Conservation (phyloP, 2,113 vertebrate species). For the Capreolus pygargus region DNA sequence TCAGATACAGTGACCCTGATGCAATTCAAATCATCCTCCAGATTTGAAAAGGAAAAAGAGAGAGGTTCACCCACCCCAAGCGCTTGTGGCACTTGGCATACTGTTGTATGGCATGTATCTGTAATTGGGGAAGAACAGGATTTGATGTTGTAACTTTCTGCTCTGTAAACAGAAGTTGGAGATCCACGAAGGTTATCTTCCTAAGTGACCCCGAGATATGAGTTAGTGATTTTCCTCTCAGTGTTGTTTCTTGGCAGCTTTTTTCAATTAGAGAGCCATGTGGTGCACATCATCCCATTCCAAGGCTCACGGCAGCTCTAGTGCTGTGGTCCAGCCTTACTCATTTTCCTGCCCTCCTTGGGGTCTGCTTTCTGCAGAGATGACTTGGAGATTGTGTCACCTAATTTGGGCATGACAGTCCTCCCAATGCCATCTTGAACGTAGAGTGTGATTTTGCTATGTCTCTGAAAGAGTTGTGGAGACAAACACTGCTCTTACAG, state of each 20-base stretch:
- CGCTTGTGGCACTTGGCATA: constrained; percentile 51
- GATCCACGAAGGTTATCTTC: constrained; percentile 71
- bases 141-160: constrained; percentile 64
- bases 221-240: constrained; percentile 44
- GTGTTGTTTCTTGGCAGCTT: constrained; percentile 71
- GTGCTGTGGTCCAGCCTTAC: constrained; percentile 50
- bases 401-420: constrained; percentile 69
- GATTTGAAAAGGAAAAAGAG: constrained; percentile 56
- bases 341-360: constrained; percentile 69
- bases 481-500: constrained; percentile 64
- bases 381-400: constrained; percentile 66
- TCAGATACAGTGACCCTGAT: constrained; percentile 68
- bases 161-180: constrained; percentile 54
- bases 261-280: constrained; percentile 75
- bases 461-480: constrained; percentile 36
- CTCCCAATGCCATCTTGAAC: constrained; percentile 65
- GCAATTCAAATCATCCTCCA: constrained; percentile 67
- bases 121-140: constrained; percentile 61
- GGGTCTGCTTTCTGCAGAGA: constrained; percentile 42
- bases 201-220: constrained; percentile 66
- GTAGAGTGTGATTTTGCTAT: constrained; percentile 64
- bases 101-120: constrained; percentile 73
- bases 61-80: background rate
- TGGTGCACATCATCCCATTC: constrained; percentile 60
- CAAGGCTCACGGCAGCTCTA: constrained; percentile 45